These are phyloP conservation scores for Neodontobutis hainanensis DNA, from an alignment of 2,113 vertebrate genomes.

Conservation along the genomic window DNA sequence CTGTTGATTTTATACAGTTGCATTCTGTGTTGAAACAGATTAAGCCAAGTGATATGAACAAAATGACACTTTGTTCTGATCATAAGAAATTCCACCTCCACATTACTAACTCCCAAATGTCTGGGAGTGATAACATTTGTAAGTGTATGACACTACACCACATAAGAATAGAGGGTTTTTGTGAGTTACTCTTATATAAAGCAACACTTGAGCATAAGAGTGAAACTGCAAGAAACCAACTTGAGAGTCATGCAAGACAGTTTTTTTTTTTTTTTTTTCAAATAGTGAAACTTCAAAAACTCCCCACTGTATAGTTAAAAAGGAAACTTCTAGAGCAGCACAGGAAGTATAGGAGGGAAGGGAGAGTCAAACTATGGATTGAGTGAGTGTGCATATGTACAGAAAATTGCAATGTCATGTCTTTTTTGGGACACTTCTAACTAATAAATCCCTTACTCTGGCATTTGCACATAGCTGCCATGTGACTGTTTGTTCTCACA, in stretches of 20 bases:
- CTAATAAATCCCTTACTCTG: constrained; percentile 37
- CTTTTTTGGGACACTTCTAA: constrained; percentile 20
- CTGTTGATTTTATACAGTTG: background rate
- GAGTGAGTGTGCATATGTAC: constrained; percentile 16
- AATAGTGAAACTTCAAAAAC: constrained; percentile 63
- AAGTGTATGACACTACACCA: background rate
- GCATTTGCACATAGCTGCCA: constrained; percentile 20
- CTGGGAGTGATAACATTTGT: constrained; percentile 3
- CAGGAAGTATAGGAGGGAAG: constrained; percentile 48
- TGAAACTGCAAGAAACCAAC: constrained; percentile 26
- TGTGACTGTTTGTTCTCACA: constrained; percentile 59
- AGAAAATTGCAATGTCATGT: constrained; percentile 36
- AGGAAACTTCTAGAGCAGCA: constrained; percentile 37
- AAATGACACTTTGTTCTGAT: constrained; percentile 55
- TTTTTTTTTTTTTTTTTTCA: constrained; percentile 47
- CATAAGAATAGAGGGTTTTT: constrained; percentile 17
- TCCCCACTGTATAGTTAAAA: constrained; percentile 41
- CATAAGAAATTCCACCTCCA: constrained; percentile 46
- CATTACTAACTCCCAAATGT: constrained; percentile 33
- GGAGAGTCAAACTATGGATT: constrained; percentile 5
- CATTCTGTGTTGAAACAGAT: constrained; percentile 14
- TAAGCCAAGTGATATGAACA: constrained; percentile 41
- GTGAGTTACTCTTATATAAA: constrained; percentile 51
- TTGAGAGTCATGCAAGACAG: constrained; percentile 41
- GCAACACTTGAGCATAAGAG: constrained; percentile 52